Evolutionary conservation across 2,113 vertebrate species (phyloP).

Genomic region (Ceratotherium simum): DNA sequence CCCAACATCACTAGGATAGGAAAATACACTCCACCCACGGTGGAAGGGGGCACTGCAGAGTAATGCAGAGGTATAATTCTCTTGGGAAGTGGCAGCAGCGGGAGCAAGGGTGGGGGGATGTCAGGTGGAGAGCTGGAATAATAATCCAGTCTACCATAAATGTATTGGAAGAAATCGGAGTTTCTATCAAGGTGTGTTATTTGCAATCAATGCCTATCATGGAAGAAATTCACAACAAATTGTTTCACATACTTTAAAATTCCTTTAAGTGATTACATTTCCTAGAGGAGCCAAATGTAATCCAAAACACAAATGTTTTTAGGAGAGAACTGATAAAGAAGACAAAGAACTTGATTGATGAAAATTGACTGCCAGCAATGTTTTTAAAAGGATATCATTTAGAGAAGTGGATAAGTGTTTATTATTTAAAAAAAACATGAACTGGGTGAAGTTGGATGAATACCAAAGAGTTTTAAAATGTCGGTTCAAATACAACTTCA

Average conservation of each 20-base stretch:
- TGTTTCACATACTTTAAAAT: background rate
- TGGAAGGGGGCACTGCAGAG: background rate
- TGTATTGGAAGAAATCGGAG: background rate
- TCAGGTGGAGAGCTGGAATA: background rate
- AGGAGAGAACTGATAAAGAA: background rate
- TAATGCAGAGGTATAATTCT: background rate
- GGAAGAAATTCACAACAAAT: background rate
- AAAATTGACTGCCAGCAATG: background rate
- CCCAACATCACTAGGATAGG: background rate
- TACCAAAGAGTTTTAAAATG: slow-evolving; percentile 35
- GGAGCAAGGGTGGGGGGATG: background rate
- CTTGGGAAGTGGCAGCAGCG: background rate
- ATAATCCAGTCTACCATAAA: background rate
- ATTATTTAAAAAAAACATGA: background rate
- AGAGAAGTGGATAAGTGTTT: slow-evolving; percentile 28
- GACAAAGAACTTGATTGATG: background rate
- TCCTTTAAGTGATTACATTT: slow-evolving; percentile 26
- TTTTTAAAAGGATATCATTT: slow-evolving; percentile 49
- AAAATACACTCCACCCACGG: background rate
- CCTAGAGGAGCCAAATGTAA: background rate
- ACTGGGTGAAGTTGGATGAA: background rate
- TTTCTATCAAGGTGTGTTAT: slow-evolving; percentile 12
- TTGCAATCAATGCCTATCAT: background rate
- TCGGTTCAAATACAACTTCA: background rate
- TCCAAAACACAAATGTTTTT: background rate